These are phyloP conservation scores for Therioaphis trifolii DNA, from an alignment of 2,888 invertebrate species.

Conservation along the genomic window DNA sequence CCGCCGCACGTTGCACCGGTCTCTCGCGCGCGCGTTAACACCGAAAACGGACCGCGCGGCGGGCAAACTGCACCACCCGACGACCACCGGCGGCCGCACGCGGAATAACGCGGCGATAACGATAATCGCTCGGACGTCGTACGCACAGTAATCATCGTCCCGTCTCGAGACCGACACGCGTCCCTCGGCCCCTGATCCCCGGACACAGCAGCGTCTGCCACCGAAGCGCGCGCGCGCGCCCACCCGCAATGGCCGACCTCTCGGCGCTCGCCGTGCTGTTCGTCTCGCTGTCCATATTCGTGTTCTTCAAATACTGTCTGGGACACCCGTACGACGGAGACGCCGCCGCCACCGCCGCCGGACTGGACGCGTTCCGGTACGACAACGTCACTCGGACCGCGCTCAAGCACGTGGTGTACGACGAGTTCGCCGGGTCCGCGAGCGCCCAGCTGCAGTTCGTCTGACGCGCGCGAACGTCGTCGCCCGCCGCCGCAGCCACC, in stretches of 20 bases:
- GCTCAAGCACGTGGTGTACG: slow-evolving; percentile 37
- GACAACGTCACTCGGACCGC: slow-evolving; percentile 45
- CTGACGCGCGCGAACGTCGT: not conserved
- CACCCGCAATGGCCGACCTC: slow-evolving; percentile 64
- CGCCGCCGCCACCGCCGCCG: not conserved
- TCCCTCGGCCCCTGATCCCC: not conserved
- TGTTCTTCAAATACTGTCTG: slow-evolving; percentile 67
- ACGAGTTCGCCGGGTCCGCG: slow-evolving; percentile 46
- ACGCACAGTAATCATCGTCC: no score
- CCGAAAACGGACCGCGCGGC: no score
- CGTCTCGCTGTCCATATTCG: slow-evolving; percentile 66
- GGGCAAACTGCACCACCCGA: no score
- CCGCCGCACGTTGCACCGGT: no score
- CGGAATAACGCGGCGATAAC: no score
- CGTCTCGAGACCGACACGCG: not conserved
- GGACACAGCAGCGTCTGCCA: no score
- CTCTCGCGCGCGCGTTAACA: no score
- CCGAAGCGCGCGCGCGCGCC: not conserved
- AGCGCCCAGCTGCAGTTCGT: slow-evolving; percentile 42
- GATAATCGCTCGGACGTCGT: not conserved
- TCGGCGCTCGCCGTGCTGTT: slow-evolving; percentile 65
- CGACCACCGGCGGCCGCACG: no score
- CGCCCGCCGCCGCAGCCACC: not conserved
- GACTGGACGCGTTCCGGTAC: slow-evolving; percentile 20
- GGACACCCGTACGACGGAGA: slow-evolving; percentile 59